These are phyloP conservation scores for Myodes glareolus DNA, from an alignment of 2,113 vertebrate genomes.

Conservation along the genomic window DNA sequence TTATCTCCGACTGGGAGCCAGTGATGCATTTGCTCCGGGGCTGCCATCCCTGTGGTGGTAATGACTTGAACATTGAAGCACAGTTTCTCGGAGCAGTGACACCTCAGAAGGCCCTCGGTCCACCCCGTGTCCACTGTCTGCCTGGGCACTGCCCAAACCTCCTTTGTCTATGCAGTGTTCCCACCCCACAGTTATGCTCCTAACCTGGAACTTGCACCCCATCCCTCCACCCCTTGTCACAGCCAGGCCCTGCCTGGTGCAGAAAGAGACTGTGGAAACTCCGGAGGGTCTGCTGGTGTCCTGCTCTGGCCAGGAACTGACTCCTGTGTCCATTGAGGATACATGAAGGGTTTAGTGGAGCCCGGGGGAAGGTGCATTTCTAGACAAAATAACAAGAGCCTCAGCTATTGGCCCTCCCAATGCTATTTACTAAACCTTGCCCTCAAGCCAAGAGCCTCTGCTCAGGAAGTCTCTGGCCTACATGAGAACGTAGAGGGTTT, in stretches of 20 bases:
- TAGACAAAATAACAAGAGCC: background rate
- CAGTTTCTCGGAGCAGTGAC: background rate
- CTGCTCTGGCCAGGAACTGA: background rate
- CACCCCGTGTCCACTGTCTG: background rate
- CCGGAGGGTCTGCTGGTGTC: background rate
- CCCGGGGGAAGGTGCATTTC: background rate
- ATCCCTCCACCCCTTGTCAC: background rate
- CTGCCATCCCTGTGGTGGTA: background rate
- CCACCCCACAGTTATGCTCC: background rate
- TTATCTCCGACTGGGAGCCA: background rate
- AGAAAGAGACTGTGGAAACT: background rate
- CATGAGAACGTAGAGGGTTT: background rate
- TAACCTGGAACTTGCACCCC: background rate
- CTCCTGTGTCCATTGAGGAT: background rate
- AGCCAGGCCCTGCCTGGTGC: background rate
- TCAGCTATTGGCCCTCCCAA: background rate
- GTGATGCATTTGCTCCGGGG: background rate
- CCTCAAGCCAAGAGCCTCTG: background rate
- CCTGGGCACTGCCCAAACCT: background rate
- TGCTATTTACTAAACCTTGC: background rate
- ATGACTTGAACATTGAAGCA: background rate
- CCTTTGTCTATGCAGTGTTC: background rate
- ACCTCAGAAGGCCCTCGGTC: rapidly evolving
- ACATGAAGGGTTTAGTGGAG: background rate
- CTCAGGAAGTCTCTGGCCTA: background rate